Evolutionary conservation across 1,140 invertebrate species (phyloP).

Genomic region (Sminthurinus signatus): DNA sequence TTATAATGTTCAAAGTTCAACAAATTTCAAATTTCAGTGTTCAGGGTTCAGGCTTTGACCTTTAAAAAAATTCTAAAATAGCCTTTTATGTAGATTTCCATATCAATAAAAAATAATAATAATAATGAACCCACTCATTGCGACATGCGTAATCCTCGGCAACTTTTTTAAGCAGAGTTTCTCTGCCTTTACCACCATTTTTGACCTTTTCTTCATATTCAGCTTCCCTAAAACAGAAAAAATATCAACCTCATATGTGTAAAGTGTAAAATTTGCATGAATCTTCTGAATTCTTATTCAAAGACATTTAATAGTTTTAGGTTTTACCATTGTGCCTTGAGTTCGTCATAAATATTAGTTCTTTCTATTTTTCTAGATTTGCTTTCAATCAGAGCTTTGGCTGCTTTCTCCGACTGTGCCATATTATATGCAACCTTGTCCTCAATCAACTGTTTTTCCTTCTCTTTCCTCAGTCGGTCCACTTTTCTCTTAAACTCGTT

Average conservation of each 20-base stretch:
- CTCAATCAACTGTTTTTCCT: constrained; percentile 32
- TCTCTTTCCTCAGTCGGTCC: constrained; percentile 24
- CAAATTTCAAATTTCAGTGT: too few relatives aligned
- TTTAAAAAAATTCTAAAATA: too few relatives aligned
- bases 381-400: constrained; percentile 15
- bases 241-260: too few relatives aligned
- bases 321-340: constrained; percentile 35
- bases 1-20: too few relatives aligned
- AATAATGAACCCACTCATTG: constrained; percentile 20
- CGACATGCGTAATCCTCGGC: constrained; percentile 28
- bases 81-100: too few relatives aligned
- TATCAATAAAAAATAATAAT: background rate
- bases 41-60: too few relatives aligned
- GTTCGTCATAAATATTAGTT: constrained; percentile 25
- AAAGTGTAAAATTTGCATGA: too few relatives aligned
- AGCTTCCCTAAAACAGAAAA: constrained; percentile 35
- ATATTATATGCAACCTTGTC: constrained; percentile 30
- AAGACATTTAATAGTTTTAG: background rate
- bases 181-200: background rate
- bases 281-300: too few relatives aligned
- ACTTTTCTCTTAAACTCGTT: constrained; percentile 26
- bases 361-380: constrained; percentile 13
- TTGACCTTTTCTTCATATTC: constrained; percentile 21
- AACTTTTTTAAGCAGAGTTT: constrained; percentile 20
- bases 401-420: constrained; percentile 27